Base-by-base conservation (phyloP, 2,113 vertebrate species). In the Columbina picui region DNA sequence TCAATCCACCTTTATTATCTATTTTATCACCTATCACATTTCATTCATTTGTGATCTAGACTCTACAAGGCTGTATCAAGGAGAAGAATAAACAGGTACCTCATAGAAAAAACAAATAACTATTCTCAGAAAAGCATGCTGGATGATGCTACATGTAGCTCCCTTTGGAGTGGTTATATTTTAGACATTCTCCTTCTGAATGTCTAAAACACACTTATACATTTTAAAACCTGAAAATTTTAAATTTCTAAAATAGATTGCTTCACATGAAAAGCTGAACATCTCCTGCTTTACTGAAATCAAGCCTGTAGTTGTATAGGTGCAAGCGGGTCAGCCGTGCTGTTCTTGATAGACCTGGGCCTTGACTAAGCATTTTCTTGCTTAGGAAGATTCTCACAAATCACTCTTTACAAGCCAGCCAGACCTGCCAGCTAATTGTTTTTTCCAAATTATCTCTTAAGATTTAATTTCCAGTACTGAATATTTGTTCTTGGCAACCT, bases 391-490 rank as follows among this genome's bases (percentile, higher is more conserved):
- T 69, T 83, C 50, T 81, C 41, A 81, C 64, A 93, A 84, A 53
- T 29, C 45, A 45, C 7, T 47, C 59, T 57, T 55, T 80, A 43
- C 16, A 87, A 61, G 10, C 50, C 53, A 68, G 45, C 13, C 65
- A 85, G 57, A 26, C 19, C 53, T 89, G 87, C 30, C 12, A 76
- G 57, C 39, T 92, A 90, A 90, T 75, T 89, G 57, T 27, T 21
- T 89, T 89, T 93, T 79, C 69, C 57, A 91, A 92, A 78, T 84
- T 87, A 78, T 91, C 61, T 82, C 74, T 78, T 65, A 65, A 73
- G 70, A 69, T 93, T 95, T 89, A 61, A 93, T 85, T 91, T 89
- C 49, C 20, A 79, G 53, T n/a, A 60, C 36, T 68, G 85, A 94
- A 63, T 76, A 89, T 76, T 84, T 89, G 39, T 71, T 89, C 77